Evolutionary conservation across 2,797 vertebrate species (phyloP), one percentile per base, ranked within the genome.

Genomic region (Uromys caudimaculatus): DNA sequence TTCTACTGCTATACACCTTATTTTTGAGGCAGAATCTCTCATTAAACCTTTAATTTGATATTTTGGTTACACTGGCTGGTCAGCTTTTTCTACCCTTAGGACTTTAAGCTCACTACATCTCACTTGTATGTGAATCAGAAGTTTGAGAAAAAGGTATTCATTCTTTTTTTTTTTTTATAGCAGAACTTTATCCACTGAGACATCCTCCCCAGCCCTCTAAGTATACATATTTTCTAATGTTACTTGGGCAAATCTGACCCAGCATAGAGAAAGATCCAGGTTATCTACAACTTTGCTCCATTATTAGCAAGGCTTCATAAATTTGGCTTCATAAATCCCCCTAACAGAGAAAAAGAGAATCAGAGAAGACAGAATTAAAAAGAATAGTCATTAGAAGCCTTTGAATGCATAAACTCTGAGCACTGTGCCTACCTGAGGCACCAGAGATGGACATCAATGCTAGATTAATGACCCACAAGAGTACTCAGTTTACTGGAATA

Each of bases 201-300:
- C 13, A 71, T 52, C 12, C 13, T 44, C 35, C 47, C 3, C 35
- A 24, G 13, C 3, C 7, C 21, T 52, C 32, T n/a, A 24, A 17
- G 54, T 87, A n/a, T 29, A 8, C 13, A 38, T 7, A 56, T 27
- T 94, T 54, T 41, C 16, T 58, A 62, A 11, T 73, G 12, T 71
- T 71, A 71, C 17, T 78, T 77, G 2, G 12, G 41, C 1, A 91
- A 54, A 58, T 84, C 1, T 83, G 69, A 83, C n/a, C 7, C 14
- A 69, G 38, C 5, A 6, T 0, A 2, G 23, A 9, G 24, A n/a
- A 64, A 89, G 10, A 32, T 60, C 16, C 52, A 92, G 35, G 8
- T 24, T 13, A 35, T 0, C 4, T 54, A 17, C 29, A 54, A 17
- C 0, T 64, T 21, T n/a, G 35, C 3, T 4, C 9, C 11, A 41